phyloP scores from a whole-genome alignment of 2,113 vertebrate genomes.

The Phaethornis superciliosus region DNA sequence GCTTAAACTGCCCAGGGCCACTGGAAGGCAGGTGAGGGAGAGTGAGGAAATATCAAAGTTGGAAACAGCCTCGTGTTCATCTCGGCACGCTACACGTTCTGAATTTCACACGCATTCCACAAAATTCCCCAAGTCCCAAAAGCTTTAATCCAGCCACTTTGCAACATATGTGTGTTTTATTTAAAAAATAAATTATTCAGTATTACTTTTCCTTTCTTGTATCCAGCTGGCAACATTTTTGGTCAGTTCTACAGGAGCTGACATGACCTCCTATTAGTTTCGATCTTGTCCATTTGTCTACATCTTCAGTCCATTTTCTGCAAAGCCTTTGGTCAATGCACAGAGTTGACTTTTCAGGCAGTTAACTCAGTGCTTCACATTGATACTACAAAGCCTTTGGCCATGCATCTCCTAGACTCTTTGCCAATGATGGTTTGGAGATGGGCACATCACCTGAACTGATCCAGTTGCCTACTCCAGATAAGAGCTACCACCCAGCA shows the following conservation, averaged over 20 bases:
- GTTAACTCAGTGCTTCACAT: neutral
- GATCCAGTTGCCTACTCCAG: neutral
- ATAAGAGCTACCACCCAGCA: neutral
- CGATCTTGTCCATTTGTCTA: neutral
- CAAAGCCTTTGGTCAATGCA: neutral
- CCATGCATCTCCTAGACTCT: neutral
- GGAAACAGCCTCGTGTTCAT: conserved; percentile 34
- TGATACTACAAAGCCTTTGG: neutral
- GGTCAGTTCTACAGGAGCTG: conserved; percentile 10
- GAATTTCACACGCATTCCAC: conserved; percentile 67
- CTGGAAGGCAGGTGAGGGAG: conserved; percentile 51
- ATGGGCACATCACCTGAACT: neutral
- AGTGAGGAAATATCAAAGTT: conserved; percentile 47
- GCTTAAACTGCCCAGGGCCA: conserved; percentile 53
- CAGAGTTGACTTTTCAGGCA: neutral
- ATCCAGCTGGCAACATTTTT: conserved; percentile 51
- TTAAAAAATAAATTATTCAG: conserved; percentile 63
- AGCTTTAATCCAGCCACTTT: conserved; percentile 64
- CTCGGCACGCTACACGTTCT: conserved; percentile 39
- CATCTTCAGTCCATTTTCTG: conserved; percentile 3
- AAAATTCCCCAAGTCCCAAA: conserved; percentile 41
- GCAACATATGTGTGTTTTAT: conserved; percentile 50
- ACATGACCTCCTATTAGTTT: conserved; percentile 27
- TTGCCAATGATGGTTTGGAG: neutral
- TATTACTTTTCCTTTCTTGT: conserved; percentile 57